These are phyloP conservation scores for Pristionchus arcanus DNA, from an alignment of 2,888 invertebrate genomes.

Conservation along the genomic window DNA sequence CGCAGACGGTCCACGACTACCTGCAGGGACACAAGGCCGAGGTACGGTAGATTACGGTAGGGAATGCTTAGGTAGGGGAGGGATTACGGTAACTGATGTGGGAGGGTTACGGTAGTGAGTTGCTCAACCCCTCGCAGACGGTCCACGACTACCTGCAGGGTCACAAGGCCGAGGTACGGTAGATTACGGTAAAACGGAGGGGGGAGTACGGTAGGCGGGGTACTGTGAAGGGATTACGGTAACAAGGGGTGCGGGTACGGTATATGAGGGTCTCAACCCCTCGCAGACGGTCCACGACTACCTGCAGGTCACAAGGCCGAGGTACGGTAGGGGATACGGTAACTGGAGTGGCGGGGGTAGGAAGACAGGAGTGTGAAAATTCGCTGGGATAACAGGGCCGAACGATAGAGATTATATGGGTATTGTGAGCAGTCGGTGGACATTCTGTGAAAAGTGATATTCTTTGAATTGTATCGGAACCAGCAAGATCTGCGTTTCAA, in stretches of 20 bases:
- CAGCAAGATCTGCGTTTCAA: too few relatives aligned
- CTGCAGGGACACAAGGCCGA: conserved; percentile 56
- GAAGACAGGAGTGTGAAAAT: too few relatives aligned
- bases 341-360: not conserved
- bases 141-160: conserved; percentile 69
- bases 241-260: not conserved
- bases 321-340: conserved; percentile 3
- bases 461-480: too few relatives aligned
- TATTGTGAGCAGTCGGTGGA: too few relatives aligned
- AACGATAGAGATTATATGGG: not conserved
- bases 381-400: conserved; percentile 64
- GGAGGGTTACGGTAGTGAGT: conserved; percentile 23
- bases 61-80: too few relatives aligned
- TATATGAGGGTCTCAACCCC: conserved; percentile 77
- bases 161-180: conserved; percentile 46
- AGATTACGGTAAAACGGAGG: not conserved
- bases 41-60: not conserved
- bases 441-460: too few relatives aligned
- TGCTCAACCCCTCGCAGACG: conserved; percentile 76
- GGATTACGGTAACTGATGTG: not conserved
- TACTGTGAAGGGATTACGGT: not conserved
- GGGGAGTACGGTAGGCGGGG: not conserved
- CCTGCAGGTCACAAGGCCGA: conserved; percentile 56
- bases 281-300: conserved; percentile 74
- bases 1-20: conserved; percentile 74